phyloP scores from a whole-genome alignment of 1,140 invertebrate species.

The Nasonia longicornis region DNA sequence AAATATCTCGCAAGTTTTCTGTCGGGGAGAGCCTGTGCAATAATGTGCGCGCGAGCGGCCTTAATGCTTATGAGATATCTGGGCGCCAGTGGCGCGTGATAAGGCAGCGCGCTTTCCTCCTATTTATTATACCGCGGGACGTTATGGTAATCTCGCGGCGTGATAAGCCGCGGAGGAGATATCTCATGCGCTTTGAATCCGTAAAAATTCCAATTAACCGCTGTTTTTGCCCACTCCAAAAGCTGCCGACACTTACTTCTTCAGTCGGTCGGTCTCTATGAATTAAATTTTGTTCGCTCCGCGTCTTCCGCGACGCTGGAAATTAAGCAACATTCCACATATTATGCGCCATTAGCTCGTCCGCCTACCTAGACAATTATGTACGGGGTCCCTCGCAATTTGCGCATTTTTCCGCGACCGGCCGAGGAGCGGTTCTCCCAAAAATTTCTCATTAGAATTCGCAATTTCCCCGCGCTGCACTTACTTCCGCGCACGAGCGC shows the following conservation, averaged over 20 bases:
- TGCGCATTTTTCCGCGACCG: too few species aligned
- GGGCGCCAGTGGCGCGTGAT: background rate
- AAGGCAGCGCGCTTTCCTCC: background rate
- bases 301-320: constrained; percentile 1
- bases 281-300: background rate
- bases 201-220: background rate
- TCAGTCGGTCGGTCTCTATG: background rate
- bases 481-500: too few species aligned
- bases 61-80: background rate
- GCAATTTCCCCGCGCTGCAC: background rate
- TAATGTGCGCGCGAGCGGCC: background rate
- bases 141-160: background rate
- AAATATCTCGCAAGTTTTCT: background rate
- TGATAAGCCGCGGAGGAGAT: background rate
- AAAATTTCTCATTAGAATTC: constrained; percentile 8
- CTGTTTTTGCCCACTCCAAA: background rate
- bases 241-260: background rate
- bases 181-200: background rate
- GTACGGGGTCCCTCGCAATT: too few species aligned
- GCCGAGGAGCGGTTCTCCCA: background rate
- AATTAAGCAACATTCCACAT: background rate
- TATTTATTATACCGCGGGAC: background rate
- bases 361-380: too few species aligned
- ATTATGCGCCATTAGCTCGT: background rate
- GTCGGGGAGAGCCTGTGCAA: background rate